phyloP scores from a whole-genome alignment of 2,113 vertebrate species.

The Fulica atra region DNA sequence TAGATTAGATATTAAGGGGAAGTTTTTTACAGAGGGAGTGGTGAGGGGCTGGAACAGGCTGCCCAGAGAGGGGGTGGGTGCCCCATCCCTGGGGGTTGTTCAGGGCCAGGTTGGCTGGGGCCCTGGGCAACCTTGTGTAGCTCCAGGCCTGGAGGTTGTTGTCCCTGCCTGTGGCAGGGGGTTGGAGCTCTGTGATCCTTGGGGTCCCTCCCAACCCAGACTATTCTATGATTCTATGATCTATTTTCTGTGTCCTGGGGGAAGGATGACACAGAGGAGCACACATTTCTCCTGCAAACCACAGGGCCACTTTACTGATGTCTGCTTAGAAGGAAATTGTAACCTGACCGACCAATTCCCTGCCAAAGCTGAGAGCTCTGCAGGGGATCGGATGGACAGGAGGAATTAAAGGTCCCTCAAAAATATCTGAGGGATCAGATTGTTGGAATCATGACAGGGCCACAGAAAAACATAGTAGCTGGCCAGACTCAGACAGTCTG shows the following conservation, averaged over 20 bases:
- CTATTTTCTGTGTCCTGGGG: neutral
- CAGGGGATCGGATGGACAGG: fast-evolving
- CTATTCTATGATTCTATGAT: no score
- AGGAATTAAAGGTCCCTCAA: neutral
- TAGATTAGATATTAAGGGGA: no score
- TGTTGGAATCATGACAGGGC: neutral
- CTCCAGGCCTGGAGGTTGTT: no score
- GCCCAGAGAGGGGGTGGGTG: no score
- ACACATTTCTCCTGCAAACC: neutral
- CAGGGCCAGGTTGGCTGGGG: no score
- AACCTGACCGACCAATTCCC: neutral
- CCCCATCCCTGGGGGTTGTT: no score
- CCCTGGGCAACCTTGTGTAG: no score
- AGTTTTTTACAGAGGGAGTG: no score
- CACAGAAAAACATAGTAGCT: neutral
- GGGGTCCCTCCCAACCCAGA: no score
- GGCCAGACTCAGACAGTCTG: neutral
- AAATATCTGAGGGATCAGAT: neutral
- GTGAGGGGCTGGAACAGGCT: no score
- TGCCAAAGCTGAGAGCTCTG: neutral
- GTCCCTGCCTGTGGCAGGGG: no score
- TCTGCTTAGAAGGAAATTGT: neutral
- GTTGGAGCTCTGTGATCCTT: no score
- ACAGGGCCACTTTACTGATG: neutral
- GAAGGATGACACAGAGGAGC: neutral